These are phyloP conservation scores for Hydractinia echinata DNA, from an alignment of 30 jellyfish, hydroid and myxozoan species.

Conservation along the genomic window DNA sequence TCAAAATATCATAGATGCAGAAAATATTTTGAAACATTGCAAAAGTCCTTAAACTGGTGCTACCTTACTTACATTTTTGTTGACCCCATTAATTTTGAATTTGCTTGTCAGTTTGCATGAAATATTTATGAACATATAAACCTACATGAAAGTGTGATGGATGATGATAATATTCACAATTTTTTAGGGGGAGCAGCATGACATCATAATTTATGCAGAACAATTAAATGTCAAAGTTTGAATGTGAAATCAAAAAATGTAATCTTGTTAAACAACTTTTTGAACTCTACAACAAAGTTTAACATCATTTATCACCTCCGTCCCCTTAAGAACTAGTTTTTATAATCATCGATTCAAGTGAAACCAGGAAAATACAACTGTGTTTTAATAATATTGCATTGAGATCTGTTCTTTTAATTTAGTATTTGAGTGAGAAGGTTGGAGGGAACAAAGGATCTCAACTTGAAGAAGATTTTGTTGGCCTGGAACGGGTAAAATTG, in stretches of 20 bases:
- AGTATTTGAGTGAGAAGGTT: slow-evolving; percentile 91
- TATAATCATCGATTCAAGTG: background rate
- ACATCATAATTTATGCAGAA: too few species aligned
- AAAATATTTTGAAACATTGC: too few species aligned
- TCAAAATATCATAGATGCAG: too few species aligned
- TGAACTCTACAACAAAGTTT: background rate
- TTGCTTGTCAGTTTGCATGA: too few species aligned
- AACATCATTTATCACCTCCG: background rate
- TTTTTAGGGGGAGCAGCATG: too few species aligned
- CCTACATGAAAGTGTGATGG: too few species aligned
- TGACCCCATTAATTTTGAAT: too few species aligned
- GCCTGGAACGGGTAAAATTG: slow-evolving; percentile 60
- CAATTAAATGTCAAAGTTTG: too few species aligned
- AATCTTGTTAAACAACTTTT: background rate
- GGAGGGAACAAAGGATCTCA: slow-evolving; percentile 91
- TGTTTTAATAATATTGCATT: background rate
- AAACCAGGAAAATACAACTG: background rate
- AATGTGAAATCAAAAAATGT: background rate
- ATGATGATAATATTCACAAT: too few species aligned
- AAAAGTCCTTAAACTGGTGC: too few species aligned
- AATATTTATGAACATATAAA: too few species aligned
- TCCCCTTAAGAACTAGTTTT: background rate
- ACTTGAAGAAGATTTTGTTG: slow-evolving; percentile 84
- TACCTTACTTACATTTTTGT: too few species aligned
- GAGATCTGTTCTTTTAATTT: background rate